Evolutionary conservation across 2,797 vertebrate genomes (phyloP).

Genomic region (Melanotaenia trifasciata): DNA sequence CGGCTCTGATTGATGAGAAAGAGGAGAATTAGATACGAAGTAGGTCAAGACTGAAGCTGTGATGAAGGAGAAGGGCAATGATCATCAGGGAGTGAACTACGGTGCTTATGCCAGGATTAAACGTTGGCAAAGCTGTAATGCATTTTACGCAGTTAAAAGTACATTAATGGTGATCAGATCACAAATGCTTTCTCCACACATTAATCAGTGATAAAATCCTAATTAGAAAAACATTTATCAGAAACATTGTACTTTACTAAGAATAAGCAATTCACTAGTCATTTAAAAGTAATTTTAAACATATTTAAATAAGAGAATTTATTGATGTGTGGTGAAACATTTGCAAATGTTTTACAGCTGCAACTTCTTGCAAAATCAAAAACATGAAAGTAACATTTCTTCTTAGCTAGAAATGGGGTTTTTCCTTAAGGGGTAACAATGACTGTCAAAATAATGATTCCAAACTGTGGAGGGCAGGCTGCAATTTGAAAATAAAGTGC

Average conservation of each 20-base stretch:
- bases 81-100: background rate
- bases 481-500: background rate
- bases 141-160: background rate
- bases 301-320: slow-evolving; percentile 4
- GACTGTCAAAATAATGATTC: background rate
- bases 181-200: slow-evolving; percentile 9
- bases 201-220: background rate
- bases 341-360: slow-evolving; percentile 29
- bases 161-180: background rate
- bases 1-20: slow-evolving; percentile 47
- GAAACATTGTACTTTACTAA: background rate
- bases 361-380: slow-evolving; percentile 7
- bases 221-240: background rate
- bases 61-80: slow-evolving; percentile 4
- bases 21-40: slow-evolving; percentile 15
- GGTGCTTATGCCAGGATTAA: slow-evolving; percentile 2
- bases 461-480: background rate
- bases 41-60: slow-evolving; percentile 29
- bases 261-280: background rate
- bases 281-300: slow-evolving; percentile 21
- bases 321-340: slow-evolving; percentile 18
- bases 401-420: background rate
- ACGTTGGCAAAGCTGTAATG: background rate
- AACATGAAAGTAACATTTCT: background rate
- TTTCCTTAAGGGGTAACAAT: background rate